Evolutionary conservation across 2,113 vertebrate species (phyloP).

Genomic region (Piaya cayana): DNA sequence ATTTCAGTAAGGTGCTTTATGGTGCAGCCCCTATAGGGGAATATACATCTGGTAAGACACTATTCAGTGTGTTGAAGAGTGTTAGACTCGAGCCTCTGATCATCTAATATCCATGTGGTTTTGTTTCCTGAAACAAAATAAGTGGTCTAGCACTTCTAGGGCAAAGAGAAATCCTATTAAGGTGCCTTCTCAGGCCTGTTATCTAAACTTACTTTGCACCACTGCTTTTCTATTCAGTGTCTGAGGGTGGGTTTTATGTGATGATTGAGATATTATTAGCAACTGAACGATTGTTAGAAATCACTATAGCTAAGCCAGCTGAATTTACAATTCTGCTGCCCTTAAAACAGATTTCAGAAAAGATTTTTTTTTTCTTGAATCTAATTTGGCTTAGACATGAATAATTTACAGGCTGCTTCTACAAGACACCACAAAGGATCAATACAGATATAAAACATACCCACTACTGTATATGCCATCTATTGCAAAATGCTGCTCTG

Average conservation of each 20-base stretch:
- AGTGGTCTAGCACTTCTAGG: neutral
- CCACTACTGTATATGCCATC: neutral
- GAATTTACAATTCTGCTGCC: slow-evolving; percentile 49
- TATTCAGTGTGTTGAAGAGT: neutral
- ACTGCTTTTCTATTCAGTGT: neutral
- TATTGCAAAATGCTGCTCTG: neutral
- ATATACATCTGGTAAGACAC: neutral
- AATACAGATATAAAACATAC: slow-evolving; percentile 50
- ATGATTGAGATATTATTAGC: neutral
- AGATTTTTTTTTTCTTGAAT: slow-evolving; percentile 11
- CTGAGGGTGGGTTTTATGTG: neutral
- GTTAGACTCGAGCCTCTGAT: neutral
- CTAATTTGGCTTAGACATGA: slow-evolving; percentile 51
- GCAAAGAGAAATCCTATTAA: neutral
- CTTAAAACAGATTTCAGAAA: slow-evolving; percentile 53
- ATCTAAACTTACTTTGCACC: neutral
- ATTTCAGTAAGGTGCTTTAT: neutral
- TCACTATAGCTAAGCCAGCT: slow-evolving; percentile 45
- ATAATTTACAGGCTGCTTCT: slow-evolving; percentile 73
- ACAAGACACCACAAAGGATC: slow-evolving; percentile 60
- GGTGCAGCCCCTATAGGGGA: neutral
- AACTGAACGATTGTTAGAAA: slow-evolving; percentile 37
- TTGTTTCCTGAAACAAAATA: neutral
- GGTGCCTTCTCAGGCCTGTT: neutral
- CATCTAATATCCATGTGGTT: neutral